Conservation (phyloP, 2,797 vertebrate genomes). For the Neosalanx taihuensis region DNA sequence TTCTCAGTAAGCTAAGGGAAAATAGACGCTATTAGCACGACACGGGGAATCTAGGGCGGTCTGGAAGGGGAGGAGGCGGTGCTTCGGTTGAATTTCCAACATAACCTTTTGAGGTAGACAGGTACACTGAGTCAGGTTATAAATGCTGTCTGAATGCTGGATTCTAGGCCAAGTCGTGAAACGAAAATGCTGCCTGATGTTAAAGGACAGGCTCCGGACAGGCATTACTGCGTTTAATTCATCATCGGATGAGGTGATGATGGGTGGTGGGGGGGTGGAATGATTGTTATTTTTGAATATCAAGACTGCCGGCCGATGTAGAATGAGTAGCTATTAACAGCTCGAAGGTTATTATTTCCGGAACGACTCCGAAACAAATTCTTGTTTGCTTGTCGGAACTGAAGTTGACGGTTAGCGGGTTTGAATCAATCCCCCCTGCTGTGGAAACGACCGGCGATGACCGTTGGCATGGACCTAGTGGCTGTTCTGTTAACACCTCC, state of each 20-base stretch:
- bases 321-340: no score
- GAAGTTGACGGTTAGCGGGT: no score
- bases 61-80: constrained; percentile 6
- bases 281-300: not conserved
- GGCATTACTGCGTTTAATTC: not conserved
- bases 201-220: not conserved
- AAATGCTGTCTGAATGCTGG: constrained; percentile 41
- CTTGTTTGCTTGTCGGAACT: no score
- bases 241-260: not conserved
- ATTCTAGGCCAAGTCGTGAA: not conserved
- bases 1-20: not conserved
- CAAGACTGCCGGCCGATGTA: not conserved
- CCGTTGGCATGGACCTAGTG: not conserved
- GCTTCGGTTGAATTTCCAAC: not conserved
- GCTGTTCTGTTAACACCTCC: not conserved
- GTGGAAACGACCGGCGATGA: not conserved
- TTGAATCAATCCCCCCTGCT: not conserved
- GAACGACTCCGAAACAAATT: not conserved
- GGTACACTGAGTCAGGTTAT: constrained; percentile 51
- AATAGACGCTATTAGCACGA: not conserved
- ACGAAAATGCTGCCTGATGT: not conserved
- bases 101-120: constrained; percentile 69
- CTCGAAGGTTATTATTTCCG: no score
- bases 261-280: no score
- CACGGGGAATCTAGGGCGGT: not conserved